These are phyloP conservation scores for Coendou prehensilis DNA, from an alignment of 2,797 vertebrate species.

Conservation along the genomic window DNA sequence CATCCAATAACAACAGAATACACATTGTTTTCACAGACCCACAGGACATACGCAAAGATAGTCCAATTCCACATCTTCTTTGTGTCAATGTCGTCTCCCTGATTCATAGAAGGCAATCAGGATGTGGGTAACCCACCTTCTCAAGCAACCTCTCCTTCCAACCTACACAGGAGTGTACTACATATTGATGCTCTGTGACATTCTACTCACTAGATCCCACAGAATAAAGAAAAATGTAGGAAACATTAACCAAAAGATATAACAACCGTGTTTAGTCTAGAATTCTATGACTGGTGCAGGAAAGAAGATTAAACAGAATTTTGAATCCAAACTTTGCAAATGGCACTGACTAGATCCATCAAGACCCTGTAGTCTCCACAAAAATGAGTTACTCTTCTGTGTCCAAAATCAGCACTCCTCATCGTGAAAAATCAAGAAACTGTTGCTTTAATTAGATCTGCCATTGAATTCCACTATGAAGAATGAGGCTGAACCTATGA, in stretches of 20 bases:
- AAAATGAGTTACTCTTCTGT: not conserved
- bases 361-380: not conserved
- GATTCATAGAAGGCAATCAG: not conserved
- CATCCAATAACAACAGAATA: not conserved
- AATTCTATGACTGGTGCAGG: not conserved
- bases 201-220: not conserved
- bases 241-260: not conserved
- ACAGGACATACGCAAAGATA: not conserved
- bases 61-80: not conserved
- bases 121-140: not conserved
- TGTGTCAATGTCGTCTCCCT: not conserved
- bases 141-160: not conserved
- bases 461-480: conserved; percentile 30
- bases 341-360: not conserved
- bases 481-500: not conserved
- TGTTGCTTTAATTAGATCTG: conserved; percentile 38
- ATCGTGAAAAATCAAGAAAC: not conserved
- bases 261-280: not conserved
- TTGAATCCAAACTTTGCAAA: conserved; percentile 15
- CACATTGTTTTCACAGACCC: conserved; percentile 6
- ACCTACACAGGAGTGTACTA: not conserved
- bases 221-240: not conserved
- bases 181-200: not conserved
- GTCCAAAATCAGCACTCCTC: not conserved
- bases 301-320: conserved; percentile 30